Evolutionary conservation across 2,888 invertebrate genomes (phyloP), one percentile per base, ranked within the genome.

Genomic region (Orthosia incerta): DNA sequence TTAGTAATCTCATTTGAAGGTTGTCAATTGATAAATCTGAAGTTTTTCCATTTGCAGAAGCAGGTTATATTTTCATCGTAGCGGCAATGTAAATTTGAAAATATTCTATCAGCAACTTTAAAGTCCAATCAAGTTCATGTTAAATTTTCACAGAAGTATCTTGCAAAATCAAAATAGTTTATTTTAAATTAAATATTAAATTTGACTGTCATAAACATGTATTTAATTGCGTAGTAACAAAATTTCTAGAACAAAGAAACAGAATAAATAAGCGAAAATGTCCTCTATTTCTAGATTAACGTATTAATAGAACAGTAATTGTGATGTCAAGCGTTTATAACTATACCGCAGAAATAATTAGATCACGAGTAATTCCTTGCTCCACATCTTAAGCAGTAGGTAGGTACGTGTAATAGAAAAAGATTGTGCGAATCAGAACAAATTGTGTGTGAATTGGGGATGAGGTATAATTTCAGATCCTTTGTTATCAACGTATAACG

Each of bases 291-390:
- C 23, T 20, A 53, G 9, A 46, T 53, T 23, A 46, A 31, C 2
- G 3, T 70, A 57, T 39, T 16, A 15, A 20, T 15, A 64, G n/a
- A 70, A 53, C n/a, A 18, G n/a, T 53, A 15, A 60, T 15, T 39
- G 7, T 39, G 1, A 39, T 39, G 45, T 46, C 45, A 69, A 60
- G 9, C 48, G 12, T n/a, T 69, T 59, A 68, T 79, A 55, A 62
- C 60, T 50, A 57, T 15, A 46, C 63, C 56, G 12, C 67, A 64
- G 48, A 75, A 71, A 64, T 82, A 82, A 79, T 79, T 53, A 31
- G 55, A 45, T 71, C 23, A 20, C 63, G 39, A 50, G 16, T 56
- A 39, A 77, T 77, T 67, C 39, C 20, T 55, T 26, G 46, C 48
- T 39, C 53, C 65, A 53, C 20, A 55, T 59, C 23, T 53, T 48